Base-by-base conservation (phyloP, 2,888 invertebrate species). In the Drosophila testacea region DNA sequence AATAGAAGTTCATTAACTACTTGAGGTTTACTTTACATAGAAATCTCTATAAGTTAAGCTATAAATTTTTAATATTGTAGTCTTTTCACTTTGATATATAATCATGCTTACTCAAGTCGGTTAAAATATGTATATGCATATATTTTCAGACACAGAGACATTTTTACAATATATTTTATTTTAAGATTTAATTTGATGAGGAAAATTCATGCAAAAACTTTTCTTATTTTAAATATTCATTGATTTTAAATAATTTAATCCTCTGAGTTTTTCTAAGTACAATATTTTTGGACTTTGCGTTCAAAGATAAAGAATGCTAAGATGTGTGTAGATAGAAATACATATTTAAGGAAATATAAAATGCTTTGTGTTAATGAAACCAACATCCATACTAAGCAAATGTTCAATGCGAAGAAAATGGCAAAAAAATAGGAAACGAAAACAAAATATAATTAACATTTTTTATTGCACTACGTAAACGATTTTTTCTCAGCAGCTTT, bases 311-410 rank as follows among this genome's bases (percentile, higher is more conserved):
- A 9, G 41, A 9, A 16, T 16, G 6, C n/a, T 22, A 16, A 42
- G 10, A 4, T 9, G 7, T 7, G 5, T 30, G 30, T 30, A 32
- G 9, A 2, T 32, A 32, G 32, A 32, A 22, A 22, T 22, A 6
- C 32, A 42, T 39, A 32, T 48, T 47, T 28, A 34, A 32, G 28
- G 16, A 59, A 13, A 27, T 38, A 32, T 41, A 3, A 41, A 57
- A 50, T 11, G 44, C n/a, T 9, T 39, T 34, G 39, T 46, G 63
- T 77, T 60, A 62, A 68, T 78, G 56, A 76, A 61, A 54, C 42
- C 11, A 44, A n/a, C 44, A 44, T 36, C 60, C 69, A 54, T 46
- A 79, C 57, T 60, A 34, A 13, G 70, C 38, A 6, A 62, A 47
- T 34, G 16, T 22, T 57, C 61, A 60, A 65, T 64, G 74, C 27